Evolutionary conservation across 2,113 vertebrate genomes (phyloP), one percentile per base, ranked within the genome.

Genomic region (Corydoras sp.): DNA sequence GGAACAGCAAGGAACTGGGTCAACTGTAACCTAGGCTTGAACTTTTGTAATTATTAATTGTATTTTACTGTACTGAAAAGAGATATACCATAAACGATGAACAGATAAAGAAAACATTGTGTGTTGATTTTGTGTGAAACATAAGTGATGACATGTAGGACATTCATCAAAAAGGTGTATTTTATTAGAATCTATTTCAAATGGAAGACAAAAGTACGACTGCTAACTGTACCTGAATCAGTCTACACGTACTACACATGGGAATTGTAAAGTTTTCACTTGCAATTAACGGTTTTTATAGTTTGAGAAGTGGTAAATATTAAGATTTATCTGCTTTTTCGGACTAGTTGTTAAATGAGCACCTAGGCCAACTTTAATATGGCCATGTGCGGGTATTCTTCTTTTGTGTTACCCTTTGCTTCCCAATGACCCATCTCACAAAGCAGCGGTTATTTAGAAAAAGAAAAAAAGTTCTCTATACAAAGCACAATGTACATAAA

Each of bases 131-230:
- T 50, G 51, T 2, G 18, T 68, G 53, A 35, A 11, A 35, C 13
- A 5, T 5, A 32, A 43, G 2, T 12, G 15, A 61, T 50, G 49
- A 61, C 29, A 15, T 55, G 14, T 11, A n/a, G n/a, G 59, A 12
- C 12, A 3, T 43, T 10, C 68, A 68, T 82, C 74, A 77, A 75
- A 83, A 83, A 86, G 85, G 78, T 76, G 79, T 83, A 77, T 85
- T 88, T 87, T 86, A 88, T 86, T 87, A 65, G 78, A 83, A 81
- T 74, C 65, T 83, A 76, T 78, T 77, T 82, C 72, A 80, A 72
- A 76, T 72, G 58, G 63, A 67, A 73, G 67, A 61, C 72, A 74
- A 64, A 32, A 69, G 68, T 54, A 69, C 51, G 31, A 48, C 58
- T 58, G 58, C 76, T 55, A 50, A 31, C 68, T 65, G 14, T 54